Conservation (phyloP, 2,888 invertebrate species). For the Noctua janthina region DNA sequence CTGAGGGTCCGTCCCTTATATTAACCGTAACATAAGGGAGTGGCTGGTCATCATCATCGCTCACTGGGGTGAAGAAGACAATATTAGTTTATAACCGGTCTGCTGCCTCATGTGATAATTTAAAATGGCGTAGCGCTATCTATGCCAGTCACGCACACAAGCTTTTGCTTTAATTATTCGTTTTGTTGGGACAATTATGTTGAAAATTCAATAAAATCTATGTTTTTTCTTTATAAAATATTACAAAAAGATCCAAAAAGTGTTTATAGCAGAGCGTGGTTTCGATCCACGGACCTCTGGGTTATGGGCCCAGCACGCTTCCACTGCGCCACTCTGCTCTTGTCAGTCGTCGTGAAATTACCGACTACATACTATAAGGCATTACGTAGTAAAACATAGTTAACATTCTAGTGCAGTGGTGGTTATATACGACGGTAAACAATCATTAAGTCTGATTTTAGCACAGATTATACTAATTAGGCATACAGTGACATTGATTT, state of each 20-base stretch:
- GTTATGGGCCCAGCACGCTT: constrained; percentile 96
- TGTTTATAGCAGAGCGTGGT: constrained; percentile 93
- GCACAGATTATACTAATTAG: constrained; percentile 43
- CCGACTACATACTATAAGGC: background rate
- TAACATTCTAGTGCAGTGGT: background rate
- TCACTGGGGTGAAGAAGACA: constrained; percentile 78
- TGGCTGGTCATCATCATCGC: constrained; percentile 82
- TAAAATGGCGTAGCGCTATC: constrained; percentile 62
- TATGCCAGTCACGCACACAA: constrained; percentile 64
- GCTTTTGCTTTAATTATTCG: constrained; percentile 43
- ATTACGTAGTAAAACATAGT: constrained; percentile 14
- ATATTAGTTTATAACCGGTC: constrained; percentile 77
- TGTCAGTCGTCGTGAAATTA: constrained; percentile 8
- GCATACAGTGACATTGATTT: constrained; percentile 51
- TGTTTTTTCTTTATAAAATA: background rate
- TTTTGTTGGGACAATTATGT: constrained; percentile 22
- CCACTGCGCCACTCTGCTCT: constrained; percentile 95
- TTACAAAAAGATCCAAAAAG: constrained; percentile 51
- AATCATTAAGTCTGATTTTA: constrained; percentile 45
- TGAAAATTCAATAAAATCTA: background rate
- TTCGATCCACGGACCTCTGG: constrained; percentile 97
- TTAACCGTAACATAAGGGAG: constrained; percentile 80
- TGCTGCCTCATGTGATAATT: constrained; percentile 73
- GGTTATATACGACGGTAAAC: constrained; percentile 34
- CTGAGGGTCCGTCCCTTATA: constrained; percentile 82